Evolutionary conservation across 1,140 invertebrate genomes (phyloP), one percentile per base, ranked within the genome.

Genomic region (Cydia amplana): DNA sequence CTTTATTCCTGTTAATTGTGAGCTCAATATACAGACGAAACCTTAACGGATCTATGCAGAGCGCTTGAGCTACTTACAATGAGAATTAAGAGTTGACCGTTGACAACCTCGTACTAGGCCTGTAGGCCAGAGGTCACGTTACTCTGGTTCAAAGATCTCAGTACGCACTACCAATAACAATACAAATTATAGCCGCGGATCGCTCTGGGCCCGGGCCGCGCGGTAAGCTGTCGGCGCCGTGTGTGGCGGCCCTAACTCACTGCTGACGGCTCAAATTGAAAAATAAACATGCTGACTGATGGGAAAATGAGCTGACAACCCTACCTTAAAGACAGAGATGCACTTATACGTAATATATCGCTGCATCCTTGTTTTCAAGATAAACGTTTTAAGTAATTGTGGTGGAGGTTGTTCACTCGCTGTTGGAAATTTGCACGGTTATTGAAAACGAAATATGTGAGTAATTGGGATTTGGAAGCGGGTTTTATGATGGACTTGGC

Each of bases 251-350:
- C 79, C 79, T 80, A 78, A 80, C 76, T 80, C 79, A 77, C 85
- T 74, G 72, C 81, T 85, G 87, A 87, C 86, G 86, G 88, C 77
- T 80, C 77, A 83, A 89, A 88, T 89, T 90, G 87, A 88, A 90
- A 90, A 90, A 90, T 89, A 90, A 90, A 90, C 87, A 90, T 73
- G 43, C 77, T 81, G 84, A 83, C 80, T 83, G 86, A 86, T 83
- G 81, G 25, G 77, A 77, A 77, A 75, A 64, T 65, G 79, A 79
- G 79, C 78, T 73, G 78, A 73, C 75, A 78, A 78, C 76, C 78
- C 65, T 32, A 60, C 55, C n/a, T 18, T 28, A 18, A 20, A 40
- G 28, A 18, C 6, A 70, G n/a, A 20, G 65, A 70, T 16, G 65
- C 32, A 16, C n/a, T 7, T 70, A 43, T 70, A 14, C 55, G 36